Base-by-base conservation (phyloP, 2,113 vertebrate genomes). In the Neomonachus schauinslandi region DNA sequence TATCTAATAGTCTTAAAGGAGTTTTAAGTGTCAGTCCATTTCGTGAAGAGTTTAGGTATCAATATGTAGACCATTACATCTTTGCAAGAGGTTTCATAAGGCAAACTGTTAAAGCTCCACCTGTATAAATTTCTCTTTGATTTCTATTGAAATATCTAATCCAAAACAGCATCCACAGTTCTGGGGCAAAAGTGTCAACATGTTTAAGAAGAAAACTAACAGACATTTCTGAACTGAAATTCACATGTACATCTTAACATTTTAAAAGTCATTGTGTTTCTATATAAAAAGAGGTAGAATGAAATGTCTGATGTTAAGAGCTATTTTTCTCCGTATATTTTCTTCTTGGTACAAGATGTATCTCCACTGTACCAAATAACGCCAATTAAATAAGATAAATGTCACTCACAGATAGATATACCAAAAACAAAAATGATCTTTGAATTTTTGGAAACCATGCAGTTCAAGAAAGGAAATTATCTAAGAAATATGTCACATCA, bases 11-110 rank as follows among this genome's bases (percentile, higher is more conserved):
- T 57, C n/a, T 93, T 21, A 77, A 74, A 69, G 8, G 42, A 74
- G 31, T 0, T 7, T 76, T 91, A 84, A 85, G 57, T 63, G 26
- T 53, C 71, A 82, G 11, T 36, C 3, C 7, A 7, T 91, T 92
- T 83, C 12, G n/a, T 63, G 31, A 92, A 92, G 76, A 80, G 4
- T 74, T 92, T 57, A 51, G 14, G 31, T 18, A 31, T 76, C 77
- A 67, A 69, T 69, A 61, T 7, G 2, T 42, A 67, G 28, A 83
- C 46, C 13, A 63, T 39, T 86, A 42, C 26, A 3, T 71, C 53
- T 89, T 83, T 83, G 22, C n/a, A 96, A 94, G 84, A 82, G 15
- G 7, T 88, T 93, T 91, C 21, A 61, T 39, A 93, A 67, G n/a
- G 14, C 36, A 90, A 90, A 79, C 22, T 57, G 39, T 71, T 59